Percentiles rank a stretch among this genome's conserved stretches.
These are phyloP conservation scores for Callorhinus ursinus DNA, from an alignment of 2,113 vertebrate species.

Conservation along the genomic window DNA sequence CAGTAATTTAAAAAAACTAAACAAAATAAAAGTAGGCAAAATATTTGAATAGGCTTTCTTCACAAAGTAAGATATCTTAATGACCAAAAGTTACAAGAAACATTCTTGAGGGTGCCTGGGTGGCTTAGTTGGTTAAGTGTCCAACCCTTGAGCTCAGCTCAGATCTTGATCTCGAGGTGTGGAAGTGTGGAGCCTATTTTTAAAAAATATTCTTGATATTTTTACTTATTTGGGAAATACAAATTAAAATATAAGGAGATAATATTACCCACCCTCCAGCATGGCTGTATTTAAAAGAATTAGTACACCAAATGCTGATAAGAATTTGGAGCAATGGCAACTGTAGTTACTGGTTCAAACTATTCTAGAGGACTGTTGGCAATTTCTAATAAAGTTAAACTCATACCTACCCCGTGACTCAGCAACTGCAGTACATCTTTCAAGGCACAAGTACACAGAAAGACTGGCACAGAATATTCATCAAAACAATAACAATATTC, in stretches of 20 bases:
- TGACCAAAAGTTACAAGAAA: not conserved
- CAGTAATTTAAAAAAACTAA: not conserved
- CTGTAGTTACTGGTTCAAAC: not conserved
- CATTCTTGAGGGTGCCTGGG: not conserved
- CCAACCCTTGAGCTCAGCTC: not conserved
- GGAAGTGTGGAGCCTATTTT: not conserved
- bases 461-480: not conserved
- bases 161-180: not conserved
- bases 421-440: not conserved
- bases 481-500: not conserved
- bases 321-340: not conserved
- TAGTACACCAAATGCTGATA: not conserved
- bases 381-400: not conserved
- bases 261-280: not conserved
- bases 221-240: not conserved
- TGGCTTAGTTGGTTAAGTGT: not conserved
- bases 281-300: not conserved
- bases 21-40: not conserved
- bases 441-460: not conserved
- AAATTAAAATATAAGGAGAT: not conserved
- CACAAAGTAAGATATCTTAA: not conserved
- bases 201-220: not conserved
- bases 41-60: not conserved
- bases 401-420: not conserved
- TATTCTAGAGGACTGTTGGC: not conserved